These are phyloP conservation scores for Gallinago solitaria DNA, from an alignment of 2,797 vertebrate species.

Conservation along the genomic window DNA sequence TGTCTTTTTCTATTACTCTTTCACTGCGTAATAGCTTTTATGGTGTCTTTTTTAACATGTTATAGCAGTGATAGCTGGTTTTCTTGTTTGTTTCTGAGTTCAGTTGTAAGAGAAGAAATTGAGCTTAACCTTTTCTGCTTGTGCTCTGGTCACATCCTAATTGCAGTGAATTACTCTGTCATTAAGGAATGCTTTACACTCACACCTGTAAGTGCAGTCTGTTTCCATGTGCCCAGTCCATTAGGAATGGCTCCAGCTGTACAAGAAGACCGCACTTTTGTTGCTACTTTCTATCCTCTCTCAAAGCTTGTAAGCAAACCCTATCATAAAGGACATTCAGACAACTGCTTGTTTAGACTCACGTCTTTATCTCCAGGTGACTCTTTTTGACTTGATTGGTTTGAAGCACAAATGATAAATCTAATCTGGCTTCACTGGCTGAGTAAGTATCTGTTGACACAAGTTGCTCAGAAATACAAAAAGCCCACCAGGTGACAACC, in stretches of 20 bases:
- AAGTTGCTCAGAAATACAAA: background rate
- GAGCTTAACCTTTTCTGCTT: background rate
- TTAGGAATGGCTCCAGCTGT: background rate
- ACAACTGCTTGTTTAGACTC: slow-evolving; percentile 19
- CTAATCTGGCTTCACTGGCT: slow-evolving; percentile 32
- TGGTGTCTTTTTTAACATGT: background rate
- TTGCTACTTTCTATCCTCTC: background rate
- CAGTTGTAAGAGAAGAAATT: background rate
- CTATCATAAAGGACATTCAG: background rate
- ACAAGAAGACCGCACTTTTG: background rate
- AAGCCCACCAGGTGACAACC: background rate
- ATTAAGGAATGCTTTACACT: background rate
- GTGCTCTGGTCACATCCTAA: background rate
- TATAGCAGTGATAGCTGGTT: background rate
- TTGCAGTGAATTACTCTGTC: background rate
- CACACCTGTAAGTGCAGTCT: background rate
- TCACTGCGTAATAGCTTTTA: background rate
- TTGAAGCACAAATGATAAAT: slow-evolving; percentile 46
- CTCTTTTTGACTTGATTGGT: slow-evolving; percentile 16
- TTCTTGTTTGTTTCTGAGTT: background rate
- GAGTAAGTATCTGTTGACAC: background rate
- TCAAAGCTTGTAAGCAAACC: background rate
- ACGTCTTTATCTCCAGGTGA: background rate
- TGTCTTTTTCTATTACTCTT: background rate
- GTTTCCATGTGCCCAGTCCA: background rate